Conservation (phyloP, 2,797 vertebrate genomes). For the Poeciliopsis paucimaculata region DNA sequence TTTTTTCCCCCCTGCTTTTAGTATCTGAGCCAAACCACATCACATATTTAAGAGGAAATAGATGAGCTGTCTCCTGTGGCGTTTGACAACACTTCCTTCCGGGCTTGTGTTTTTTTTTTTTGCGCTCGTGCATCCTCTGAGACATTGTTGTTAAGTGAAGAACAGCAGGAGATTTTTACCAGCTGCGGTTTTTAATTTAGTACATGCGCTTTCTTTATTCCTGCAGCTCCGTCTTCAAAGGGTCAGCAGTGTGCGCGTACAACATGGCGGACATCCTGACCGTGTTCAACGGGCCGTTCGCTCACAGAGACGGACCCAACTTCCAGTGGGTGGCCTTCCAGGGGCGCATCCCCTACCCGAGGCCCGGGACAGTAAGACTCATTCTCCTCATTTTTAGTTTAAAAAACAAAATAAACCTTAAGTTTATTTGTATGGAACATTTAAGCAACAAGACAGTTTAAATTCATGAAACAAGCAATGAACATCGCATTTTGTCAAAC, state of each 20-base stretch:
- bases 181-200: conserved; percentile 14
- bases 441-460: too few species aligned
- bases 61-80: conserved; percentile 29
- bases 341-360: conserved; percentile 94
- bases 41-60: conserved; percentile 31
- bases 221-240: conserved; percentile 95
- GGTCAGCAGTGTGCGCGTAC: conserved; percentile 96
- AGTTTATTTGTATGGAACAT: too few species aligned
- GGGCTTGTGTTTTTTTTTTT: conserved; percentile 7
- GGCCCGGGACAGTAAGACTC: conserved; percentile 89
- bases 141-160: conserved; percentile 21
- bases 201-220: conserved; percentile 49
- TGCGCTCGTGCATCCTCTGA: conserved; percentile 24
- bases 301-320: conserved; percentile 95
- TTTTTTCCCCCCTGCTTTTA: conserved; percentile 42
- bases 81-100: conserved; percentile 23
- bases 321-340: conserved; percentile 96
- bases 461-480: too few species aligned
- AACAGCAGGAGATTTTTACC: conserved; percentile 15
- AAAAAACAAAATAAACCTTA: background rate
- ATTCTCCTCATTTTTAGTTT: background rate
- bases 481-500: too few species aligned
- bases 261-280: conserved; percentile 97
- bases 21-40: conserved; percentile 57
- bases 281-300: conserved; percentile 97